Conservation (phyloP, 1,140 invertebrate genomes). For the Batillaria attramentaria region DNA sequence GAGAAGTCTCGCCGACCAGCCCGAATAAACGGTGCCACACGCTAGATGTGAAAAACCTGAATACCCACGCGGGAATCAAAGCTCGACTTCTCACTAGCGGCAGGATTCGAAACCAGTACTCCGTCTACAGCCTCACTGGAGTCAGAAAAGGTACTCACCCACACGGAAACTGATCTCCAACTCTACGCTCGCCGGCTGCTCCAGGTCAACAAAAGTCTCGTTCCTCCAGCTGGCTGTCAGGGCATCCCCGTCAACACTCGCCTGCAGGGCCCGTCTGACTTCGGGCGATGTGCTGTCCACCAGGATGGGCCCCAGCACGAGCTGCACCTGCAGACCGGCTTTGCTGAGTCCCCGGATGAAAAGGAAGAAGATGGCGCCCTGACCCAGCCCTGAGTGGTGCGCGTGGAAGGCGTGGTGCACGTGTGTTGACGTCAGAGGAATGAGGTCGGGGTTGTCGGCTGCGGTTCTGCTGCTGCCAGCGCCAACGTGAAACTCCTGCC, state of each 20-base stretch:
- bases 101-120: too few relatives aligned
- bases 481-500: constrained; percentile 33
- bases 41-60: too few relatives aligned
- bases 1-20: too few relatives aligned
- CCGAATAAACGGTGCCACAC: too few relatives aligned
- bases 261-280: constrained; percentile 5
- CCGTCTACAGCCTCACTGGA: too few relatives aligned
- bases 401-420: constrained; percentile 29
- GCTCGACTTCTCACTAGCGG: too few relatives aligned
- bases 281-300: constrained; percentile 50
- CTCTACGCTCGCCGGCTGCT: constrained; percentile 35
- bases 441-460: constrained; percentile 23
- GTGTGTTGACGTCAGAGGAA: constrained; percentile 32
- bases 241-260: constrained; percentile 6
- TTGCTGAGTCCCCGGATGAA: constrained; percentile 45
- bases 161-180: constrained; percentile 36
- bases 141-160: constrained; percentile 41
- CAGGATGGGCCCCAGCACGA: constrained; percentile 46
- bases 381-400: constrained; percentile 39
- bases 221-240: constrained; percentile 40
- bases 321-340: constrained; percentile 35
- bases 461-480: constrained; percentile 21
- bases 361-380: constrained; percentile 38
- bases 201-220: constrained; percentile 40
- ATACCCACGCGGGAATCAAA: too few relatives aligned